Base-by-base conservation (phyloP, 2,797 vertebrate species). In the Yasuhikotakia modesta region DNA sequence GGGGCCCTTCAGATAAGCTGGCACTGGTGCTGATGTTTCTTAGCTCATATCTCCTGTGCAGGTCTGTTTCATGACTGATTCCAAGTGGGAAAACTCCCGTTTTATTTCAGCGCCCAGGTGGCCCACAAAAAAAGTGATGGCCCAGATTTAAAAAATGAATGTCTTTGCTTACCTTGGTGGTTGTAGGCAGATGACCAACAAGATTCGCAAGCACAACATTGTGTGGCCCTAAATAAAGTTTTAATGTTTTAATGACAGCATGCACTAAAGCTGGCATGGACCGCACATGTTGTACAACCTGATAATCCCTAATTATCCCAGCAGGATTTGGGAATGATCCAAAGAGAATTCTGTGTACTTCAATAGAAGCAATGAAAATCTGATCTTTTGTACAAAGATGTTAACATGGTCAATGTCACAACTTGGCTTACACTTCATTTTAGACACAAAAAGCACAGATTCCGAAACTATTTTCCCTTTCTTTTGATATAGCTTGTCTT, bases 1-100 rank as follows among this genome's bases (percentile, higher is more conserved):
- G 39, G 35, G 24, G 39, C 30, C 67, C 24, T 78, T 70, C 35
- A 78, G 72, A 81, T 86, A 85, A 88, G 58, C 76, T 82, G 64
- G 71, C 35, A 75, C 11, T 69, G 78, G 81, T 10, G 35, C 83
- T 90, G 84, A 80, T 73, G 75, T 86, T 86, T 85, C 80, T 90
- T 86, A 88, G 70, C 30, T 69, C 76, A 27, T 46, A 76, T 66
- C 70, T 84, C 85, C 87, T 60, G 70, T 60, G 27, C 76, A 70
- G 73, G 84, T 86, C 72, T 21, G 73, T 66, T 83, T 78, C 12
- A 81, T 39, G 10, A 48, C 39, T 48, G 65, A 78, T 75, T 67
- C 32, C n/a, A 21, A 70, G 80, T 73, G 80, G 83, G 79, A 66
- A 2, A 17, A 45, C 19, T 35, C 35, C 14, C 13, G 21, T 48